Base-by-base conservation (phyloP, 2,888 invertebrate genomes). In the Epirrita christyi region DNA sequence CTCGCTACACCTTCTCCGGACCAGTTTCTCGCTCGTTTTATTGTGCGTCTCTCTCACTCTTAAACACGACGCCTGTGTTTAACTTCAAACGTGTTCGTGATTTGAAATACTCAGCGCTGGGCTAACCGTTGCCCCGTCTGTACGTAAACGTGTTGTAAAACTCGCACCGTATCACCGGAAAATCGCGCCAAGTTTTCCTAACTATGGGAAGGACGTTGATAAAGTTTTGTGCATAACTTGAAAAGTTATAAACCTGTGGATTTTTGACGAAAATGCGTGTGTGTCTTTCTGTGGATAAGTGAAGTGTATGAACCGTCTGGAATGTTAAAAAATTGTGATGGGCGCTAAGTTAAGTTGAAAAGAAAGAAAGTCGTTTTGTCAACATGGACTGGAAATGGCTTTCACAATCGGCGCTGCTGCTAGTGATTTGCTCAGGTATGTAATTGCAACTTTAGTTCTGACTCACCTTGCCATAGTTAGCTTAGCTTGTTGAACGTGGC, bases 361-460 rank as follows among this genome's bases (percentile, higher is more conserved):
- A 75, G 76, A 74, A 75, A 84, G 84, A 88, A 88, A 88, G 87
- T 88, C 76, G 73, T 70, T 68, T 76, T 73, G 77, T 68, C 76
- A 80, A 77, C 78, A 91, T 91, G 91, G 82, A 82, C 81, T 81
- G 73, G 80, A 75, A 80, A 75, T 75, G 84, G 81, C 81, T 91
- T 88, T 90, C 89, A 83, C 89, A 84, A 74, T 80, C 87, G 78
- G 81, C 80, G 80, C 80, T 86, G 83, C 78, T 89, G 84, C 77
- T 88, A 83, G 78, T 89, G 82, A 85, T 89, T 80, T 88, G 87
- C 83, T 78, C 89, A 87, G 91, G 91, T 92, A 91, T 90, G 89
- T 81, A 82, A 78, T 75, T 79, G 71, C 81, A 78, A 81, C 80
- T 81, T 80, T 83, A 81, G 71, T 84, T 84, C 85, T 86, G 87